Evolutionary conservation across 2,797 vertebrate genomes (phyloP).

Genomic region (Myotis vivesi): DNA sequence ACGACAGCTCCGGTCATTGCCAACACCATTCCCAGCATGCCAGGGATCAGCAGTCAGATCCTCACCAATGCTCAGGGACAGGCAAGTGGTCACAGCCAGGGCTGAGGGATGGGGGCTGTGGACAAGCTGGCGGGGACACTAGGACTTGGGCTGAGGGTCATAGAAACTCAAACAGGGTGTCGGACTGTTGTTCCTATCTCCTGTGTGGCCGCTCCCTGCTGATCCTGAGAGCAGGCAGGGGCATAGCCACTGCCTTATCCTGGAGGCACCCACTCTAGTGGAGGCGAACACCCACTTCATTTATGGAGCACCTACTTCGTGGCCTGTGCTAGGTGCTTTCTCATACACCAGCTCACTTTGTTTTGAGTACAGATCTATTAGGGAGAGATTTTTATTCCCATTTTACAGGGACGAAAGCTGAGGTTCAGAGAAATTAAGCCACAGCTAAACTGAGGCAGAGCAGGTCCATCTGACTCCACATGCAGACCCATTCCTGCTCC

Average conservation of each 20-base stretch:
- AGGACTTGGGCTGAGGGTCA: neutral
- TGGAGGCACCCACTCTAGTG: rapidly evolving
- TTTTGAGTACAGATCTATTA: neutral
- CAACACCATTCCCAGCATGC: slow-evolving; percentile 90
- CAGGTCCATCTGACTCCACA: neutral
- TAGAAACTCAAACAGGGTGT: neutral
- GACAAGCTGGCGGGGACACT: neutral
- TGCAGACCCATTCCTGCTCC: neutral
- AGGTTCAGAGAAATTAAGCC: slow-evolving; percentile 6
- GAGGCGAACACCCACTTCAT: neutral
- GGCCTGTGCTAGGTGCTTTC: neutral
- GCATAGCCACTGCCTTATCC: neutral
- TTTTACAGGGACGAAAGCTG: neutral
- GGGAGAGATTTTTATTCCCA: neutral
- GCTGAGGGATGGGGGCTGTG: neutral
- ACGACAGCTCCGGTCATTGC: slow-evolving; percentile 92
- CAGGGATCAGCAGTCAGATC: slow-evolving; percentile 93
- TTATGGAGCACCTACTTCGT: neutral
- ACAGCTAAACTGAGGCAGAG: neutral
- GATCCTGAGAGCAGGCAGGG: neutral
- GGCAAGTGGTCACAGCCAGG: slow-evolving; percentile 79
- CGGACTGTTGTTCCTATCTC: neutral
- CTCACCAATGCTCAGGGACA: slow-evolving; percentile 96
- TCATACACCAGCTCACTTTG: neutral
- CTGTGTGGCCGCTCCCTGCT: neutral